Percentiles rank a stretch among this genome's conserved stretches.
Evolutionary conservation across 2,888 invertebrate species (phyloP).

Genomic region (Drosophila mettleri): DNA sequence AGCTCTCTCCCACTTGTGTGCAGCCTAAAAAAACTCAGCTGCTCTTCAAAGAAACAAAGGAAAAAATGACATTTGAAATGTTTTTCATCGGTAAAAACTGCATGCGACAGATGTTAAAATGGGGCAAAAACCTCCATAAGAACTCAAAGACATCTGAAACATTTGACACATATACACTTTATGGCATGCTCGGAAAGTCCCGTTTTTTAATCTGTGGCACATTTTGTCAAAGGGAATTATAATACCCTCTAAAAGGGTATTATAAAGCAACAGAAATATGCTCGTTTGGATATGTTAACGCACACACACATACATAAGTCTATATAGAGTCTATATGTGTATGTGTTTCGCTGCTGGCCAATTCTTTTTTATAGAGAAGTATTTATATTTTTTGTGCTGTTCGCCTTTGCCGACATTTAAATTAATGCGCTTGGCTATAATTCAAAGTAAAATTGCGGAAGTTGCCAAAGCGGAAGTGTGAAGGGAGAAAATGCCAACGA

Average conservation of each 20-base stretch:
- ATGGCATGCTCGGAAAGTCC: neutral
- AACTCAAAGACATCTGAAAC: neutral
- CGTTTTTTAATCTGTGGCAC: neutral
- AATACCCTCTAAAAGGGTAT: constrained; percentile 6
- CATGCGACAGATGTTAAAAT: neutral
- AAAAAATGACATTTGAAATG: neutral
- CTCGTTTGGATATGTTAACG: constrained; percentile 20
- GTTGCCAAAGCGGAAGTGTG: constrained; percentile 80
- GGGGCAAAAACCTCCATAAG: neutral
- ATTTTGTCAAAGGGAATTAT: constrained; percentile 7
- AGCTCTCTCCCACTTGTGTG: neutral
- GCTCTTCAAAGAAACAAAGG: neutral
- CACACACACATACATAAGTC: constrained; percentile 4
- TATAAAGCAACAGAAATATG: constrained; percentile 26
- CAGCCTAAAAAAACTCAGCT: neutral
- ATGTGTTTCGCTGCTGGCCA: constrained; percentile 17
- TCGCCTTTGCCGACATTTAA: constrained; percentile 77
- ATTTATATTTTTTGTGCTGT: constrained; percentile 67
- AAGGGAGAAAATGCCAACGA: constrained; percentile 62
- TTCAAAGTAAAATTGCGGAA: constrained; percentile 81
- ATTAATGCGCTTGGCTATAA: constrained; percentile 80
- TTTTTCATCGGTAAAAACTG: neutral
- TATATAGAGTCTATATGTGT: neutral
- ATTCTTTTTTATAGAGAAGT: constrained; percentile 45
- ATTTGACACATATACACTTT: neutral